Evolutionary conservation across 2,113 vertebrate species (phyloP).

Genomic region (Piprites chloris): DNA sequence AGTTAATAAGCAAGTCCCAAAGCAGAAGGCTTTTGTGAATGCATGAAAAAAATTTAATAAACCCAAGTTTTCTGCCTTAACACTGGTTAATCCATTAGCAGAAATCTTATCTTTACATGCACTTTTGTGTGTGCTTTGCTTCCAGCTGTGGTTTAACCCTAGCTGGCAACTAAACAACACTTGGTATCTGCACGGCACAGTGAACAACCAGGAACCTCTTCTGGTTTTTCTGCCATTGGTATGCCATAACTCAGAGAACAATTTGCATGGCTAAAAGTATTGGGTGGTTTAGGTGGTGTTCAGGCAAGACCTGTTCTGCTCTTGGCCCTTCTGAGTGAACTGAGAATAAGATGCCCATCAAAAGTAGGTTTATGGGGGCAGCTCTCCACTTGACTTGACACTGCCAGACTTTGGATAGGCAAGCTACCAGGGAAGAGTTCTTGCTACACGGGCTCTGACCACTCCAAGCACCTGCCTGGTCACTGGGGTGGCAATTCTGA

Average conservation of each 20-base stretch:
- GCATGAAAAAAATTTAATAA: background rate
- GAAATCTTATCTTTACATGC: background rate
- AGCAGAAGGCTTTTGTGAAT: background rate
- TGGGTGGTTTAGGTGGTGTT: background rate
- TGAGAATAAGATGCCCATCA: background rate
- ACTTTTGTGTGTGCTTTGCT: background rate
- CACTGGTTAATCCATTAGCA: background rate
- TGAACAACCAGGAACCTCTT: background rate
- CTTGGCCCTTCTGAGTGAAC: background rate
- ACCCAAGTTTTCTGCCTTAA: background rate
- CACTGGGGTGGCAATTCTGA: background rate
- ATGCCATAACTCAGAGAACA: background rate
- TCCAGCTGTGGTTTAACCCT: background rate
- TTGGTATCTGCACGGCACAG: background rate
- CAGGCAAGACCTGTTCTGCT: background rate
- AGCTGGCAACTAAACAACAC: too few species aligned
- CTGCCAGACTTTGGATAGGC: background rate
- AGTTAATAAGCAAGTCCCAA: background rate
- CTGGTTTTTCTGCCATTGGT: background rate
- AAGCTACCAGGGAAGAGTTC: background rate
- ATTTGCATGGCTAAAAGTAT: background rate
- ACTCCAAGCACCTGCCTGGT: background rate
- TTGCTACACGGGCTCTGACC: background rate
- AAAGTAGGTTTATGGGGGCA: background rate
- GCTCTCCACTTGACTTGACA: background rate